Evolutionary conservation across 1,140 invertebrate species (phyloP).

Genomic region (Batillaria attramentaria): DNA sequence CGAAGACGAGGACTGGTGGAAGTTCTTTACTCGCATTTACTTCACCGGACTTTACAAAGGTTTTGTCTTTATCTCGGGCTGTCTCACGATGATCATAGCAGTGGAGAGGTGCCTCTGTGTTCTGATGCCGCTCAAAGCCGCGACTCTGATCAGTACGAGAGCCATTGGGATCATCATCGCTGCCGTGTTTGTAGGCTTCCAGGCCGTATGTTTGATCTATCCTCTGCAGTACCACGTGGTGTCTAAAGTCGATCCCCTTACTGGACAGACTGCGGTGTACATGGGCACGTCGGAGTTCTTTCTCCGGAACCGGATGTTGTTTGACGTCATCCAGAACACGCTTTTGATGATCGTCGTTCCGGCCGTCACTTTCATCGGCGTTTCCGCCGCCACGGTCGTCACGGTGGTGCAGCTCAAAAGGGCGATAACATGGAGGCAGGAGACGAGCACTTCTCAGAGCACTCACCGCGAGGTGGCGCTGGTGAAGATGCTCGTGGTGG

Average conservation of each 20-base stretch:
- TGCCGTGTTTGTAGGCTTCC: too few relatives aligned
- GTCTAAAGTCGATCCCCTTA: background rate
- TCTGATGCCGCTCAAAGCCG: background rate
- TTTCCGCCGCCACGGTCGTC: background rate
- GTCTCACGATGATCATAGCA: constrained; percentile 15
- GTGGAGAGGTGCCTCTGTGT: constrained; percentile 23
- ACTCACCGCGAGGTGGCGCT: background rate
- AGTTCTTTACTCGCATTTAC: background rate
- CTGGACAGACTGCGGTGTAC: too few relatives aligned
- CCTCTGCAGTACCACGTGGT: background rate
- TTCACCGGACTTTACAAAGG: background rate
- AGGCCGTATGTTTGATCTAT: background rate
- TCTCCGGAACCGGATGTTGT: background rate
- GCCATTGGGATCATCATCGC: background rate
- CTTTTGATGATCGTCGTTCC: background rate
- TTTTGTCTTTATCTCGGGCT: background rate
- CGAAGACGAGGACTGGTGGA: background rate
- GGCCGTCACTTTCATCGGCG: background rate
- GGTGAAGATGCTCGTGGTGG: background rate
- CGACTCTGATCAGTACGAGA: background rate
- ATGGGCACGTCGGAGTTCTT: background rate
- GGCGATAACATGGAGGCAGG: background rate
- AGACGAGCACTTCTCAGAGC: background rate
- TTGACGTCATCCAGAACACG: background rate
- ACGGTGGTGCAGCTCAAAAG: background rate